Base-by-base conservation (phyloP, 2,888 invertebrate species). In the Sphaeridia pumilis region DNA sequence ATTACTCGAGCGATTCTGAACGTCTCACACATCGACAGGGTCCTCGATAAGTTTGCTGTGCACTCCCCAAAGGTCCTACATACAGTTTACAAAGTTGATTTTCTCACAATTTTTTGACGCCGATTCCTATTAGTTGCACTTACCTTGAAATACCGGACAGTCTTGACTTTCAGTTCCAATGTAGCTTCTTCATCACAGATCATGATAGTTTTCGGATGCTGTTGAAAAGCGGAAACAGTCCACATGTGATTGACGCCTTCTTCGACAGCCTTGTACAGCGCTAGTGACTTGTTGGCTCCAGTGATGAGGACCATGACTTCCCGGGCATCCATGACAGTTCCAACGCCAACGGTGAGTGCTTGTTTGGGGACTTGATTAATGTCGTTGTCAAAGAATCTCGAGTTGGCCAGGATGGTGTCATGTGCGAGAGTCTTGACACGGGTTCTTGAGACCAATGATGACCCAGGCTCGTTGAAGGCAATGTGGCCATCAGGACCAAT, bases 401-500 rank as follows among this genome's bases (percentile, higher is more conserved):
- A 94, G 76, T 97, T 98, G 49, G 97, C 97, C 70, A 88, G 84
- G 42, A 98, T 80, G 35, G 98, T 98, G 71, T 98, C 98, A 72
- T 87, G 85, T 26, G 94, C 93, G 38, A 98, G 76, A 17, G 95
- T 92, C 75, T 98, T 98, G 4, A 97, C 87, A 66, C 97, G 78
- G 20, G 98, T 98, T 63, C 95, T 79, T 14, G 97, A 97, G 28
- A 84, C 86, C 63, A 98, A 76, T 54, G 94, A 94, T 3, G 95
- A 95, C 48, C 97, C 97, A 1, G 97, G 97, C 74, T 98, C 97
- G 73, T 98, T 98, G 73, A 98, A 98, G 26, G 97, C 97, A 70
- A 98, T 94, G 74, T 98, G 97, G 0, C 97, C 97, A 75, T 98
- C 97, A n/a, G 95, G 94, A 1, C 97, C 97, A 71, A 98, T 97